A percentile compares a stretch with the other conserved stretches of the same genome.
phyloP scores from a whole-genome alignment of 2,797 vertebrate species.

The Molothrus aeneus region DNA sequence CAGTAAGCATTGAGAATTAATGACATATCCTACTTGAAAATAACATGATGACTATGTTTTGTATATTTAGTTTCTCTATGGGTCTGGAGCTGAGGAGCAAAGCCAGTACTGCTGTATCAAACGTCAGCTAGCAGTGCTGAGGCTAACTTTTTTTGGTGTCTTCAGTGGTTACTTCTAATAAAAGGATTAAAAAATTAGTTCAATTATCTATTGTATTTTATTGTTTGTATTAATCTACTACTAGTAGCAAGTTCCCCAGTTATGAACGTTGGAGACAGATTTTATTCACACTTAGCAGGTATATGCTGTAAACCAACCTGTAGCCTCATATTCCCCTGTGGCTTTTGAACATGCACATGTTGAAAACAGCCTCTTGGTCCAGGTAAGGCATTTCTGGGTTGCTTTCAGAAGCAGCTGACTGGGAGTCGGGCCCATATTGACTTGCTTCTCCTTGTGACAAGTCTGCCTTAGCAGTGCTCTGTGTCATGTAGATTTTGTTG shows the following conservation, averaged over 20 bases:
- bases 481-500: not conserved
- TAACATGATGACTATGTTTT: not conserved
- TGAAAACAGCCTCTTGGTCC: not conserved
- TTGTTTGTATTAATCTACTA: not conserved
- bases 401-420: not conserved
- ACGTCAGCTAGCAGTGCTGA: not conserved
- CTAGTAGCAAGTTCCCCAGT: not conserved
- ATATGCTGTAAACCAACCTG: not conserved
- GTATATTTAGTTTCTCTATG: not conserved
- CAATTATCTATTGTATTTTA: not conserved
- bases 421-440: rapidly evolving
- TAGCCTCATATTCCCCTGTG: not conserved
- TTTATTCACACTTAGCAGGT: not conserved
- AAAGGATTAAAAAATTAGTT: not conserved
- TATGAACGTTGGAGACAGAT: not conserved
- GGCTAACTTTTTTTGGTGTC: not conserved
- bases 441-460: not conserved
- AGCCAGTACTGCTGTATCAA: not conserved
- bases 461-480: not conserved
- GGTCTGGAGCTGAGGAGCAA: not conserved
- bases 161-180: not conserved
- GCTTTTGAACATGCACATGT: not conserved
- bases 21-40: not conserved
- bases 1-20: not conserved
- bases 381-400: not conserved